Evolutionary conservation across 2,888 invertebrate species (phyloP).

Genomic region (Pegoplata infirma): DNA sequence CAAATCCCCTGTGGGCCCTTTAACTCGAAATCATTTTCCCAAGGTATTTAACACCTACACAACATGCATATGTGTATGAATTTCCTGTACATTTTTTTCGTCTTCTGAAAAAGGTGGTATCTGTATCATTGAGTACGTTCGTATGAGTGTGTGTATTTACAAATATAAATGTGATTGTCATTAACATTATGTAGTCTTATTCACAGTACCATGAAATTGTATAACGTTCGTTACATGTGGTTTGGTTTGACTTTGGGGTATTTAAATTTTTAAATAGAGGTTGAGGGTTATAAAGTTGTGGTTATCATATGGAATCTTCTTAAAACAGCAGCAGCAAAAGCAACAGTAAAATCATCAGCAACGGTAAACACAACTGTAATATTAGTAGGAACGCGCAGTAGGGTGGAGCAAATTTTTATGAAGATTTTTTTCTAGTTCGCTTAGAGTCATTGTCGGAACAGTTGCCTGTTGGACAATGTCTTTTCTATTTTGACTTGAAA

Average conservation of each 20-base stretch:
- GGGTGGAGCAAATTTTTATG: too few species aligned
- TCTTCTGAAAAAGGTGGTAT: neutral
- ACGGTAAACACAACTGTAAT: neutral
- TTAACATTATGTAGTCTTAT: slow-evolving; percentile 31
- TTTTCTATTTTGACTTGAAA: too few species aligned
- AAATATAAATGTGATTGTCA: slow-evolving; percentile 33
- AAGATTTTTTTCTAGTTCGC: too few species aligned
- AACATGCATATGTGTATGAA: neutral
- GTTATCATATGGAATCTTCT: slow-evolving; percentile 34
- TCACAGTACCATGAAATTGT: slow-evolving; percentile 41
- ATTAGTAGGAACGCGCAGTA: too few species aligned
- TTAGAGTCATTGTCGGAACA: too few species aligned
- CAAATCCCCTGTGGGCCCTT: neutral
- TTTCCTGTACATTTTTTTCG: neutral
- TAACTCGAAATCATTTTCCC: neutral
- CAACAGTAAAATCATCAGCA: too few species aligned
- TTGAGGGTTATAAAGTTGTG: slow-evolving; percentile 26
- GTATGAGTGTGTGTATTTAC: neutral
- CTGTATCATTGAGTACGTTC: neutral
- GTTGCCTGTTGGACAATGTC: too few species aligned
- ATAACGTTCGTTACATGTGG: neutral
- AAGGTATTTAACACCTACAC: neutral
- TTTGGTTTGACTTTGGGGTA: slow-evolving; percentile 44
- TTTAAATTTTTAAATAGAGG: slow-evolving; percentile 16
- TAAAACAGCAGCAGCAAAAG: too few species aligned